A percentile compares a stretch with the other conserved stretches of the same genome.
These are phyloP conservation scores for Nomada ferruginata DNA, from an alignment of 2,888 invertebrate genomes.

Conservation along the genomic window DNA sequence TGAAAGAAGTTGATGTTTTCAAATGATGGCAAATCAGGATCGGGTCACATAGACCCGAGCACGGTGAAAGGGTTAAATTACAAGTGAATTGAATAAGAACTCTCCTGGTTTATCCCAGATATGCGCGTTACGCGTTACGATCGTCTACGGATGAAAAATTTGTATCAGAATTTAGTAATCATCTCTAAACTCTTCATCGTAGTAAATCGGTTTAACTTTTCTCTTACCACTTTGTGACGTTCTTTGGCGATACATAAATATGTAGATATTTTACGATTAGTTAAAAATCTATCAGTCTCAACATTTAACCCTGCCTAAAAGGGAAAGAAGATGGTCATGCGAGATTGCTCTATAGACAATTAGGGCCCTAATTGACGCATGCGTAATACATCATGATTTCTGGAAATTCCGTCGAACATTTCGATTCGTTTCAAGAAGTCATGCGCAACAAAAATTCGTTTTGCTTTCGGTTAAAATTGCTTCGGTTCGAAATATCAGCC, in stretches of 20 bases:
- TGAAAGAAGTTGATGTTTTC: too few relatives aligned
- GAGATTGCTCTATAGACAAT: slow-evolving; percentile 77
- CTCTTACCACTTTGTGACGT: slow-evolving; percentile 17
- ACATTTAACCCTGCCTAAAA: slow-evolving; percentile 80
- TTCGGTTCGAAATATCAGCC: slow-evolving; percentile 7
- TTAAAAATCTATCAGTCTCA: slow-evolving; percentile 81
- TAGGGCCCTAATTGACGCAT: slow-evolving; percentile 68
- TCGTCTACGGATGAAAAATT: slow-evolving; percentile 30
- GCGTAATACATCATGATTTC: slow-evolving; percentile 38
- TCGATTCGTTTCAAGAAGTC: slow-evolving; percentile 40
- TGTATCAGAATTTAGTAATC: slow-evolving; percentile 6
- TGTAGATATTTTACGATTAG: slow-evolving; percentile 75
- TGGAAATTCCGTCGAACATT: not conserved
- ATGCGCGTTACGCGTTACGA: not conserved
- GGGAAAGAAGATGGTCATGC: slow-evolving; percentile 80
- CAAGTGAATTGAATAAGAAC: not conserved
- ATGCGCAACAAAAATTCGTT: slow-evolving; percentile 50
- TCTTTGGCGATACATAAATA: slow-evolving; percentile 70
- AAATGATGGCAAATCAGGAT: too few relatives aligned
- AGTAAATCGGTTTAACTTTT: slow-evolving; percentile 20
- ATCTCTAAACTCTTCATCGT: not conserved
- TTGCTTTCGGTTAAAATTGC: slow-evolving; percentile 51
- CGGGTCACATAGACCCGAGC: too few relatives aligned
- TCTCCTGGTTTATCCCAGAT: not conserved
- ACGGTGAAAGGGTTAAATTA: not conserved